phyloP scores from a whole-genome alignment of 2,888 invertebrate species.

The Tanaodytes sp. region DNA sequence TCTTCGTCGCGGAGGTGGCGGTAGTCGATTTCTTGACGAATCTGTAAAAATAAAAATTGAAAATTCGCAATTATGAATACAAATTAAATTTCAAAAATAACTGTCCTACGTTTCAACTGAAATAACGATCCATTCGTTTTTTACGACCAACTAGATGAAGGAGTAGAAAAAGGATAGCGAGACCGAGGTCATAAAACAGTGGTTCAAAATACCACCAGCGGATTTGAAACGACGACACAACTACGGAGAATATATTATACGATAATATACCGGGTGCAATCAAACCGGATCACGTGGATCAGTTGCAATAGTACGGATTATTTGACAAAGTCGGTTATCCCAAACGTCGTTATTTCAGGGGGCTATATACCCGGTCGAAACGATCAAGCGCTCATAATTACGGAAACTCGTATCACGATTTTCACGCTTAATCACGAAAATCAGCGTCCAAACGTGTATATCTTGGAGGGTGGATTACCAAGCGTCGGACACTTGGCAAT shows the following conservation, averaged over 20 bases:
- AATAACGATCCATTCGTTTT: too few relatives aligned
- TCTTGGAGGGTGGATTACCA: conserved; percentile 23
- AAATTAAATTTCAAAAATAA: too few relatives aligned
- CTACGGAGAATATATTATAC: too few relatives aligned
- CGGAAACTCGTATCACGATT: conserved; percentile 24
- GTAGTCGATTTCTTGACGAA: conserved; percentile 89
- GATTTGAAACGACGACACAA: too few relatives aligned
- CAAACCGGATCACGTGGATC: conserved; percentile 12
- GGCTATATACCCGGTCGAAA: conserved; percentile 12
- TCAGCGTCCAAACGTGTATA: conserved; percentile 2
- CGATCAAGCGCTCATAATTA: conserved; percentile 27
- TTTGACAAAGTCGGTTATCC: conserved; percentile 13
- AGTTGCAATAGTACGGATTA: conserved; percentile 19
- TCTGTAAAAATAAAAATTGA: conserved; percentile 18
- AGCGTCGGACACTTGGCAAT: conserved; percentile 23
- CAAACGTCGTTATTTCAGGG: conserved; percentile 8
- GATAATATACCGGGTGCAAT: too few relatives aligned
- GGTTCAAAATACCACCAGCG: too few relatives aligned
- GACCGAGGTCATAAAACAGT: too few relatives aligned
- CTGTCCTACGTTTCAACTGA: too few relatives aligned
- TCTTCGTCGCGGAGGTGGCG: conserved; percentile 79
- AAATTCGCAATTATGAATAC: conserved; percentile 1
- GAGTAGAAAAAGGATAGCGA: too few relatives aligned
- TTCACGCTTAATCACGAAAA: conserved; percentile 26
- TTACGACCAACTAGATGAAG: too few relatives aligned